A percentile compares a stretch with the other conserved stretches of the same genome.
phyloP scores from a whole-genome alignment of 2,888 invertebrate genomes.

The Anarsia innoxiella region DNA sequence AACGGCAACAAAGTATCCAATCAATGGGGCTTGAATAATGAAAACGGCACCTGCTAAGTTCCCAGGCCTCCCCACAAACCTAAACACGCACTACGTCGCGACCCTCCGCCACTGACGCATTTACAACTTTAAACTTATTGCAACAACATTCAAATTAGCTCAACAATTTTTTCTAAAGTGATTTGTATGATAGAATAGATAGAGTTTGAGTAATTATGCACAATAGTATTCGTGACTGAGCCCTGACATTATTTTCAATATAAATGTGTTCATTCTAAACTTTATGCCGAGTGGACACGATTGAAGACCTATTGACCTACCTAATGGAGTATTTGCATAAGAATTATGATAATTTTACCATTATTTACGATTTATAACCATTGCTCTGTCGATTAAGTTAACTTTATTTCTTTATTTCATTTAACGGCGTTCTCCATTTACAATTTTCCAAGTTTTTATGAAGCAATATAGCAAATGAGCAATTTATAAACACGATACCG shows the following conservation, averaged over 20 bases:
- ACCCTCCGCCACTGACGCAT: constrained; percentile 26
- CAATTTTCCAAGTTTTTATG: no score
- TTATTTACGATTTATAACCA: background rate
- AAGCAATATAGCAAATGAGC: no score
- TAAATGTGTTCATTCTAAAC: constrained; percentile 1
- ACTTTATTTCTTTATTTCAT: background rate
- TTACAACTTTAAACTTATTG: constrained; percentile 32
- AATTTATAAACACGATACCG: no score
- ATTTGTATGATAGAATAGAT: constrained; percentile 33
- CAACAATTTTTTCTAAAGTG: constrained; percentile 14
- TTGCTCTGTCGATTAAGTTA: background rate
- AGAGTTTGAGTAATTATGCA: constrained; percentile 64
- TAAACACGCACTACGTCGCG: constrained; percentile 59
- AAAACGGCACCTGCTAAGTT: constrained; percentile 69
- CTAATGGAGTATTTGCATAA: background rate
- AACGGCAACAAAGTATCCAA: constrained; percentile 75
- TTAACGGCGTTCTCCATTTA: no score
- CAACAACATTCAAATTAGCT: constrained; percentile 34
- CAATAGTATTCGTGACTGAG: constrained; percentile 53
- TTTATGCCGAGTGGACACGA: constrained; percentile 5
- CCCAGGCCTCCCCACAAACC: constrained; percentile 56
- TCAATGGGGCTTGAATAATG: constrained; percentile 75
- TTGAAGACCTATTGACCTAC: constrained; percentile 4
- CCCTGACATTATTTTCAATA: constrained; percentile 34
- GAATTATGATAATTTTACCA: background rate